Evolutionary conservation across 1,140 invertebrate species (phyloP).

Genomic region (Ips nitidus): DNA sequence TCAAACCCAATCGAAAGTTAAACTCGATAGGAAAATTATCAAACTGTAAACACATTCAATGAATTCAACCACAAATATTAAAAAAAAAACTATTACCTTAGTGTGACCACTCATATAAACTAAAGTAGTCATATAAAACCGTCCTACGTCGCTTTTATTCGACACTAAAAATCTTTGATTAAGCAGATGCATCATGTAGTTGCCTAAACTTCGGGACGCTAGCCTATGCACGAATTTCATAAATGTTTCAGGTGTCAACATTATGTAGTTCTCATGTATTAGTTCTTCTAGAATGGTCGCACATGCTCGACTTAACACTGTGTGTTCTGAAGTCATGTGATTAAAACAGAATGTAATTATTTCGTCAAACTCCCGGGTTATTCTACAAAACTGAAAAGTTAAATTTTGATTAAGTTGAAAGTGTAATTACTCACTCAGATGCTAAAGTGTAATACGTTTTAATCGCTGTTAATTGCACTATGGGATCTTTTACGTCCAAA

Average conservation of each 20-base stretch:
- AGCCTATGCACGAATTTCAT: conserved; percentile 35
- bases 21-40: conserved; percentile 28
- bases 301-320: conserved; percentile 31
- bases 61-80: not conserved
- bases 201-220: conserved; percentile 28
- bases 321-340: conserved; percentile 28
- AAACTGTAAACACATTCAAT: conserved; percentile 22
- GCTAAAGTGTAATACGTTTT: conserved; percentile 34
- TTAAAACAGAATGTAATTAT: conserved; percentile 34
- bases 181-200: conserved; percentile 34
- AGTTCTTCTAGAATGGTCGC: conserved; percentile 35
- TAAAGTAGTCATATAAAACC: conserved; percentile 36
- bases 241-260: conserved; percentile 32
- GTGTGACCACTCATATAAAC: conserved; percentile 35
- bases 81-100: conserved; percentile 24
- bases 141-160: conserved; percentile 36
- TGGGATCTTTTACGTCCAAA: conserved; percentile 17
- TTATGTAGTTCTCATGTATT: conserved; percentile 33
- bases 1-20: conserved; percentile 25
- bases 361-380: conserved; percentile 37
- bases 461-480: conserved; percentile 31
- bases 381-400: conserved; percentile 30
- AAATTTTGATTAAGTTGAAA: not conserved
- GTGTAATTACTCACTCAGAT: conserved; percentile 28
- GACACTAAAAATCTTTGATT: conserved; percentile 34